Conservation (phyloP, 2,888 invertebrate genomes). For the Idaea aversata region DNA sequence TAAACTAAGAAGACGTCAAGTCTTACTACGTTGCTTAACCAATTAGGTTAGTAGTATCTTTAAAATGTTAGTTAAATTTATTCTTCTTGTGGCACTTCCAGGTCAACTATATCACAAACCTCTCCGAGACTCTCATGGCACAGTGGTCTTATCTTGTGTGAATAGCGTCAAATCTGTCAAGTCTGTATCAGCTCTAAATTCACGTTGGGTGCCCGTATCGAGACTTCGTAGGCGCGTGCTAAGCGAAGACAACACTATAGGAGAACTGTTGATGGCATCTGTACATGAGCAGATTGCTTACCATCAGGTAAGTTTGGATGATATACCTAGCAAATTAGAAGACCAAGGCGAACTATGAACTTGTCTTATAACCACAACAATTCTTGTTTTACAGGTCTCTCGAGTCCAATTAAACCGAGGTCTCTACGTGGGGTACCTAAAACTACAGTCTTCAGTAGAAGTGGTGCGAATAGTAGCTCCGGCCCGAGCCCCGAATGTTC, state of each 20-base stretch:
- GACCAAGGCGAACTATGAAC: not conserved
- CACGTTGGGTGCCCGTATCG: slow-evolving; percentile 94
- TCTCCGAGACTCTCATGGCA: slow-evolving; percentile 92
- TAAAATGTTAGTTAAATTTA: not conserved
- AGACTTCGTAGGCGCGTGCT: slow-evolving; percentile 90
- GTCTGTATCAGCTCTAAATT: slow-evolving; percentile 92
- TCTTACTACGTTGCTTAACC: not conserved
- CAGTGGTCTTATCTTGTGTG: slow-evolving; percentile 93
- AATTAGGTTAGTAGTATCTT: no score
- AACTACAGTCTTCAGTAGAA: slow-evolving; percentile 97
- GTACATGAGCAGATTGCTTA: slow-evolving; percentile 89
- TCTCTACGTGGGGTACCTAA: slow-evolving; percentile 96
- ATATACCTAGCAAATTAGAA: not conserved
- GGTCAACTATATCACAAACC: slow-evolving; percentile 96
- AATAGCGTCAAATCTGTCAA: slow-evolving; percentile 89
- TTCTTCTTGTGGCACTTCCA: slow-evolving; percentile 28
- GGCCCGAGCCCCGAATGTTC: slow-evolving; percentile 94
- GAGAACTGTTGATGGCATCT: slow-evolving; percentile 91
- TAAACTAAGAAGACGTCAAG: no score
- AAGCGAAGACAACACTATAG: slow-evolving; percentile 86
- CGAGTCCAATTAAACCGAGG: slow-evolving; percentile 91
- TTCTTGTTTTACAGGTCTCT: slow-evolving; percentile 82
- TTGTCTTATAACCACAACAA: not conserved
- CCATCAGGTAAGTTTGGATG: slow-evolving; percentile 66
- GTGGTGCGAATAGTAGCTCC: slow-evolving; percentile 96